These are phyloP conservation scores for Melanotaenia boesemani DNA, from an alignment of 2,797 vertebrate species.

Conservation along the genomic window DNA sequence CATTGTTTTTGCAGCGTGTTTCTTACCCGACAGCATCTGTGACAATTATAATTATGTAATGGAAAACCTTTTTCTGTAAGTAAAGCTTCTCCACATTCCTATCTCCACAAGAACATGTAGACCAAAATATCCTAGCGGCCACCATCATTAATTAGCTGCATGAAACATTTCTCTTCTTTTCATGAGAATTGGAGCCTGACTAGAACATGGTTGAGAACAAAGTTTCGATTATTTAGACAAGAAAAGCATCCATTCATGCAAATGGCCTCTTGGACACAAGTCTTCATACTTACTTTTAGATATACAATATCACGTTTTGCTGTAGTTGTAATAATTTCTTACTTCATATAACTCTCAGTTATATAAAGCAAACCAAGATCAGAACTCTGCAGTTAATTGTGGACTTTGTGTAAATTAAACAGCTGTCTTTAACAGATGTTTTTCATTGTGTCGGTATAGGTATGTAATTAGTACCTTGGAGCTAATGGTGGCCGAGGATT, in stretches of 20 bases:
- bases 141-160: not conserved
- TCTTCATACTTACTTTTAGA: no score
- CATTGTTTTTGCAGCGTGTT: constrained; percentile 98
- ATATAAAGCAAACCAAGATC: not conserved
- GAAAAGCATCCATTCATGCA: not conserved
- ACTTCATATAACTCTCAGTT: not conserved
- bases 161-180: not conserved
- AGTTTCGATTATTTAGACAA: not conserved
- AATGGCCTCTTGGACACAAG: no score
- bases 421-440: accelerated
- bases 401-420: not conserved
- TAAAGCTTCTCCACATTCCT: no score
- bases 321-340: not conserved
- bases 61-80: constrained; percentile 99
- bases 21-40: constrained; percentile 95
- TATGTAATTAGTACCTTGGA: constrained; percentile 98
- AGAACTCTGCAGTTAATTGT: not conserved
- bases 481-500: constrained; percentile 98
- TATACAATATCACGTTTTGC: no score
- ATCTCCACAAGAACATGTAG: not conserved
- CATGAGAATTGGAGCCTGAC: not conserved
- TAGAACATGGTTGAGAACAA: not conserved
- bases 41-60: constrained; percentile 97
- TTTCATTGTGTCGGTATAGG: constrained; percentile 67
- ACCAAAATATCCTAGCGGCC: not conserved